Conservation (phyloP, 2,888 invertebrate genomes). For the Nesidiocoris tenuis region DNA sequence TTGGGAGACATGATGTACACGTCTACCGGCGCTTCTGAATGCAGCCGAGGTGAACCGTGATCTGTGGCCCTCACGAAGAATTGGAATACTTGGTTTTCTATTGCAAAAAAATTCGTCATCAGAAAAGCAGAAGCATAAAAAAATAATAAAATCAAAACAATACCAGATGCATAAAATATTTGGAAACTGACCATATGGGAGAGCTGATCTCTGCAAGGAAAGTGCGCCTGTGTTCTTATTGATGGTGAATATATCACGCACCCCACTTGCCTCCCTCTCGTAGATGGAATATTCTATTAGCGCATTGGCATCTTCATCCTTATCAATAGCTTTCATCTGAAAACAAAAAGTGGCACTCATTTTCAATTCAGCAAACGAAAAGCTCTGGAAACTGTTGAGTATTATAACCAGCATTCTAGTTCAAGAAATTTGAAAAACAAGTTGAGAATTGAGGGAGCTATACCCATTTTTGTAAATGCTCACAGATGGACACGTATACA, state of each 20-base stretch:
- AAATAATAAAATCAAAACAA: background rate
- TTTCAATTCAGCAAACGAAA: too few species aligned
- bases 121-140: background rate
- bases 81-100: slow-evolving; percentile 63
- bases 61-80: slow-evolving; percentile 88
- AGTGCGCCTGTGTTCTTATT: slow-evolving; percentile 74
- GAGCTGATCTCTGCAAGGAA: slow-evolving; percentile 64
- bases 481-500: too few species aligned
- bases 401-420: too few species aligned
- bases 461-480: too few species aligned
- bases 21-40: slow-evolving; percentile 78
- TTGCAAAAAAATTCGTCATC: too few species aligned
- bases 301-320: slow-evolving; percentile 72
- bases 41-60: slow-evolving; percentile 70
- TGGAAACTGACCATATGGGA: slow-evolving; percentile 58
- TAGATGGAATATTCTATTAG: slow-evolving; percentile 75
- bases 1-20: slow-evolving; percentile 73
- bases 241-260: slow-evolving; percentile 70
- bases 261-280: slow-evolving; percentile 65
- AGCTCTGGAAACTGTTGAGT: too few species aligned
- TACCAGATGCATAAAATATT: background rate
- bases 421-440: too few species aligned
- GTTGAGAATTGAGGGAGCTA: too few species aligned
- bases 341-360: slow-evolving; percentile 3
- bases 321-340: slow-evolving; percentile 67